A percentile compares a stretch with the other conserved stretches of the same genome.
phyloP scores from a whole-genome alignment of 2,797 vertebrate species.

The Takifugu rubripes region DNA sequence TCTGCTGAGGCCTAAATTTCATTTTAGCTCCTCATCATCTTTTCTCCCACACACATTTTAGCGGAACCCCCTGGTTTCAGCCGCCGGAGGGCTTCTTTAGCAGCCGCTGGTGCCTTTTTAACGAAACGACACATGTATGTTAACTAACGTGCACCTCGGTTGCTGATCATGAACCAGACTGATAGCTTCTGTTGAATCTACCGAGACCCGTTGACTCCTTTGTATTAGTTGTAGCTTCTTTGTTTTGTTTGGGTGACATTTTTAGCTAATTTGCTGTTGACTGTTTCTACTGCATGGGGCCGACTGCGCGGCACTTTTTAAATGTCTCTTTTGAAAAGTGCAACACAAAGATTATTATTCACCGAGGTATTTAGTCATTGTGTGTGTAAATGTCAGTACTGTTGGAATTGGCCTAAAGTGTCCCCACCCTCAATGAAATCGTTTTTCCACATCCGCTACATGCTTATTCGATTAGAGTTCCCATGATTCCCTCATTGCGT shows the following conservation, averaged over 20 bases:
- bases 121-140: background rate
- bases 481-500: conserved; percentile 44
- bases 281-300: conserved; percentile 49
- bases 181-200: background rate
- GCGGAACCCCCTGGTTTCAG: conserved; percentile 30
- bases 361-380: conserved; percentile 57
- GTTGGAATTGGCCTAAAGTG: conserved; percentile 31
- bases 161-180: background rate
- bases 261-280: conserved; percentile 41
- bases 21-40: conserved; percentile 43
- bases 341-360: conserved; percentile 54
- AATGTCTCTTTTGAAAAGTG: conserved; percentile 50
- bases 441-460: conserved; percentile 47
- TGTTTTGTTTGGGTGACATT: conserved; percentile 32
- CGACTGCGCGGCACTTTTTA: conserved; percentile 43
- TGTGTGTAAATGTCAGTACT: conserved; percentile 57
- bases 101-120: background rate
- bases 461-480: conserved; percentile 59
- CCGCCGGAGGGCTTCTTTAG: conserved; percentile 6
- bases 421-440: conserved; percentile 40
- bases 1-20: conserved; percentile 47
- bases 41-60: conserved; percentile 44
- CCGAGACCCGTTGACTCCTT: background rate
- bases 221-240: conserved; percentile 11
- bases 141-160: background rate